These are phyloP conservation scores for Thamnaconus septentrionalis DNA, from an alignment of 2,113 vertebrate genomes.

Conservation along the genomic window DNA sequence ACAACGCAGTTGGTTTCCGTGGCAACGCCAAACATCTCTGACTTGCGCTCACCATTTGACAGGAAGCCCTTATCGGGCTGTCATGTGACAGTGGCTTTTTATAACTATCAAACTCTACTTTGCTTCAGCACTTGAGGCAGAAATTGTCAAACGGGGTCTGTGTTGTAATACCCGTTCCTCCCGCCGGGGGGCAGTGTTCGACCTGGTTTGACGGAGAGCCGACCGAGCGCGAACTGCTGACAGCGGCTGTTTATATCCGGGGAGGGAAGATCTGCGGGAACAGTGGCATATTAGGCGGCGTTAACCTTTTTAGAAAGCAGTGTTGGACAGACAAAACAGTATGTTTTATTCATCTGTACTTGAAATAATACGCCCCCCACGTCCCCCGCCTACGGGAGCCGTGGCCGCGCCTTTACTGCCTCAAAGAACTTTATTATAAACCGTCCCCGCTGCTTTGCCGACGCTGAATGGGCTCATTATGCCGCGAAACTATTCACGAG, in stretches of 20 bases:
- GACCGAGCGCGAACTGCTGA: slow-evolving; percentile 20
- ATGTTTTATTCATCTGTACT: neutral
- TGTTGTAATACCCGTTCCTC: neutral
- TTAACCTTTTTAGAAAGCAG: neutral
- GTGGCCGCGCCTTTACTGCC: slow-evolving; percentile 7
- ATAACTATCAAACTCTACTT: too few relatives aligned
- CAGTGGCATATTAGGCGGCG: neutral
- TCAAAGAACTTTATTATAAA: slow-evolving; percentile 27
- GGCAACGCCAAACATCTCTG: too few relatives aligned
- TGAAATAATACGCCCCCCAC: too few relatives aligned
- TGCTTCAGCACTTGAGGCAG: too few relatives aligned
- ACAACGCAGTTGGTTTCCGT: too few relatives aligned
- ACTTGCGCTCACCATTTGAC: too few relatives aligned
- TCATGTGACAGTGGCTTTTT: too few relatives aligned
- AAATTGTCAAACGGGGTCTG: too few relatives aligned
- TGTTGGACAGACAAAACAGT: neutral
- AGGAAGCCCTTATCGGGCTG: too few relatives aligned
- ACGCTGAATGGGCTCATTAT: slow-evolving; percentile 50
- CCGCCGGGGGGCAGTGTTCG: slow-evolving; percentile 66
- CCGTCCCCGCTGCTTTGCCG: slow-evolving; percentile 22
- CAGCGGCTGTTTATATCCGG: slow-evolving; percentile 10
- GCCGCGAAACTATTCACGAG: slow-evolving; percentile 33
- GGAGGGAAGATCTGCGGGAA: neutral
- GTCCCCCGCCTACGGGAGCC: too few relatives aligned
- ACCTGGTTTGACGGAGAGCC: slow-evolving; percentile 5